These are phyloP conservation scores for Sebastes hopkinsi DNA, from an alignment of 2,797 vertebrate genomes.

Conservation along the genomic window DNA sequence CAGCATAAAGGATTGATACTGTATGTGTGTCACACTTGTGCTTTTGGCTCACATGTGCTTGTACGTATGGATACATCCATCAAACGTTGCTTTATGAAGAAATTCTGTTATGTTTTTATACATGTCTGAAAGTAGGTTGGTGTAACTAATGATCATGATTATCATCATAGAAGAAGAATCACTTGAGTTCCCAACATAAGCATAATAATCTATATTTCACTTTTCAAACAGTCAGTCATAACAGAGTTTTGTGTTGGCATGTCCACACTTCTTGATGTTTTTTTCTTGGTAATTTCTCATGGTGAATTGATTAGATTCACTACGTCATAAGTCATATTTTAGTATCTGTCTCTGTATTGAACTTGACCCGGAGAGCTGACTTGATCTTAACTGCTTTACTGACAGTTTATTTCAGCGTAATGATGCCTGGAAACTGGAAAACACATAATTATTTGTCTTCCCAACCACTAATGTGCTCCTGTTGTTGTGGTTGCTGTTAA, in stretches of 20 bases:
- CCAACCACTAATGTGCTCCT: neutral
- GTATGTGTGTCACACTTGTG: neutral
- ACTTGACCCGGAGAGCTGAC: neutral
- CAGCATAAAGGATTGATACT: neutral
- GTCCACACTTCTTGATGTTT: neutral
- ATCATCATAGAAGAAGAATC: neutral
- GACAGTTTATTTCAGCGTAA: neutral
- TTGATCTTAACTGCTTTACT: neutral
- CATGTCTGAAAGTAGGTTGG: neutral
- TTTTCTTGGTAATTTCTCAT: neutral
- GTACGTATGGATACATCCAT: neutral
- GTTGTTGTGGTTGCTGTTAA: constrained; percentile 5
- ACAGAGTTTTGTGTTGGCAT: neutral
- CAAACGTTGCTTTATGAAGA: neutral
- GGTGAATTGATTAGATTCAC: neutral
- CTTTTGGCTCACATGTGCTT: neutral
- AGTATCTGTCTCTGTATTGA: neutral
- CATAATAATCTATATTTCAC: neutral
- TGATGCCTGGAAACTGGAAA: neutral
- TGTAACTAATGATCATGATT: neutral
- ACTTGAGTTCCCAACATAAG: neutral
- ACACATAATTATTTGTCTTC: neutral
- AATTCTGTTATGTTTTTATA: neutral
- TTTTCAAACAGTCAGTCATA: neutral
- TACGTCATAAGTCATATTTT: neutral